Evolutionary conservation across 2,113 vertebrate genomes (phyloP).

Genomic region (Cyprinodon variegatus): DNA sequence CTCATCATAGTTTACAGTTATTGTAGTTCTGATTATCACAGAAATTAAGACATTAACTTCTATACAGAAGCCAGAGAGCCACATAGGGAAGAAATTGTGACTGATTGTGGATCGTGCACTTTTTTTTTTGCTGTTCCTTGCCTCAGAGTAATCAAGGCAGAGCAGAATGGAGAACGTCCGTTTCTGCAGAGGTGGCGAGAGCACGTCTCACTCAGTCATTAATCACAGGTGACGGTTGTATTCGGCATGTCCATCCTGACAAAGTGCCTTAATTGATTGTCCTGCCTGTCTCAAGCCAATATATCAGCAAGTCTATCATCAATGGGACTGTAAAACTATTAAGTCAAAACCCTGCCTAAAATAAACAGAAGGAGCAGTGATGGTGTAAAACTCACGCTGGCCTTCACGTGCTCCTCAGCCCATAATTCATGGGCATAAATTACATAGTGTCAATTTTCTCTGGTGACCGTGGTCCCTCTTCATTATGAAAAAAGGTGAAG

Average conservation of each 20-base stretch:
- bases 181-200: constrained; percentile 36
- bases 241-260: constrained; percentile 52
- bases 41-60: constrained; percentile 29
- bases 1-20: constrained; percentile 34
- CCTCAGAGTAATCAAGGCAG: constrained; percentile 37
- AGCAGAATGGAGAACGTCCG: constrained; percentile 14
- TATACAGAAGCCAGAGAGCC: constrained; percentile 26
- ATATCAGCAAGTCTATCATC: constrained; percentile 77
- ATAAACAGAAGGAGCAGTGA: constrained; percentile 65
- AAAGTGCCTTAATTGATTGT: constrained; percentile 65
- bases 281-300: constrained; percentile 51
- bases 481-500: constrained; percentile 36
- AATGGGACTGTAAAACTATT: constrained; percentile 69
- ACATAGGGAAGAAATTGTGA: constrained; percentile 40
- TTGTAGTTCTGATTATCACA: constrained; percentile 48
- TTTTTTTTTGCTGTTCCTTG: constrained; percentile 53
- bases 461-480: constrained; percentile 46
- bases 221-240: constrained; percentile 67
- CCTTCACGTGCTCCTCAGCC: constrained; percentile 69
- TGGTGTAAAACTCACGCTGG: constrained; percentile 78
- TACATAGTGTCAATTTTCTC: constrained; percentile 36
- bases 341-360: constrained; percentile 76
- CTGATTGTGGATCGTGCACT: constrained; percentile 16
- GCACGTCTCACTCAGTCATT: constrained; percentile 48
- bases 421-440: constrained; percentile 78